Evolutionary conservation across 2,113 vertebrate species (phyloP).

Genomic region (Hypomesus transpacificus): DNA sequence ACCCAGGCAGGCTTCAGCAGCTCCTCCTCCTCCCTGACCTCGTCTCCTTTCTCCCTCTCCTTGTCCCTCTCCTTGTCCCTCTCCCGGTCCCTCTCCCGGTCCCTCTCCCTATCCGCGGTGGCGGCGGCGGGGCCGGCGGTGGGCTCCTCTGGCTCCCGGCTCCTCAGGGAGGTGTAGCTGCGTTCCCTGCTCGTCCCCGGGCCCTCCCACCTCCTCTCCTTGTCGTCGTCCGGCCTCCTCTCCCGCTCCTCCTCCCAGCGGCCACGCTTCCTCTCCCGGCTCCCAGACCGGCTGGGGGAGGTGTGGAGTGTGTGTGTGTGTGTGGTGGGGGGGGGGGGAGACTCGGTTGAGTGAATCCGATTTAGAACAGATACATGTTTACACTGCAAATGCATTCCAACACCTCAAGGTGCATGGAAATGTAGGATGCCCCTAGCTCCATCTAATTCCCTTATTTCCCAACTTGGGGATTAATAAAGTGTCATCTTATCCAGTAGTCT

Average conservation of each 20-base stretch:
- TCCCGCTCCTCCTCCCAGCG: constrained; percentile 84
- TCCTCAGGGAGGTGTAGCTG: constrained; percentile 44
- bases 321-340: background rate
- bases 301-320: no score
- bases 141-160: constrained; percentile 47
- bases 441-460: no score
- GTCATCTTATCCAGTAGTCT: no score
- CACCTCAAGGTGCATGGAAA: no score
- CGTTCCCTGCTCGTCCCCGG: constrained; percentile 56
- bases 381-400: no score
- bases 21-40: constrained; percentile 83
- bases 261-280: constrained; percentile 85
- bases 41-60: constrained; percentile 70
- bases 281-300: constrained; percentile 76
- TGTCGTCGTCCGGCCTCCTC: constrained; percentile 61
- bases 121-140: constrained; percentile 35
- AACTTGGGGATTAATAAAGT: no score
- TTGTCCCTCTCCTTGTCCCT: constrained; percentile 76
- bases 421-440: no score
- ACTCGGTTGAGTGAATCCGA: background rate
- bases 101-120: constrained; percentile 75
- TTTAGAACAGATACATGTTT: background rate
- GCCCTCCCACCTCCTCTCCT: constrained; percentile 12
- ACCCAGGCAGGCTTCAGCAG: constrained; percentile 93
- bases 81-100: constrained; percentile 66